These are phyloP conservation scores for Rhizomys pruinosus DNA, from an alignment of 2,113 vertebrate species.

Conservation along the genomic window DNA sequence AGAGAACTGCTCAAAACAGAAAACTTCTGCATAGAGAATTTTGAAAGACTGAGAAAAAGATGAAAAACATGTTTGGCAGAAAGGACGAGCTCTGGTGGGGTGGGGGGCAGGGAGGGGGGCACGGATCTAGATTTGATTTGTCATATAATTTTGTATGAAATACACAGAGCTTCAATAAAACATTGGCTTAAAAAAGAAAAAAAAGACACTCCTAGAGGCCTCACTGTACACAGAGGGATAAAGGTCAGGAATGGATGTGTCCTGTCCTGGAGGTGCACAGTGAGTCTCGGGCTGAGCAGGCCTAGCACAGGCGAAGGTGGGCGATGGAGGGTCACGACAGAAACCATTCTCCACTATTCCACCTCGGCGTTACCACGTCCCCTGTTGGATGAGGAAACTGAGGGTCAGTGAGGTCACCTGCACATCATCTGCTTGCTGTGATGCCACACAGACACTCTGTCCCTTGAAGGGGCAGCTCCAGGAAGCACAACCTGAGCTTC, in stretches of 20 bases:
- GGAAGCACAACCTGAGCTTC: not conserved
- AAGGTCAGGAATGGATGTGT: not conserved
- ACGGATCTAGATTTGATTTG: no score
- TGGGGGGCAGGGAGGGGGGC: no score
- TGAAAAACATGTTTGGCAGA: no score
- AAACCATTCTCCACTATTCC: not conserved
- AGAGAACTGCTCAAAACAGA: no score
- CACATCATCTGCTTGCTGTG: no score
- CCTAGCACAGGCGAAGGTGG: not conserved
- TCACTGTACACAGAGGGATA: not conserved
- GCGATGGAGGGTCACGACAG: not conserved
- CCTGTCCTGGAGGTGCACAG: not conserved
- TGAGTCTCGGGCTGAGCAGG: not conserved
- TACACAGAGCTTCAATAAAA: no score
- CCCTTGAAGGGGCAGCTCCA: not conserved
- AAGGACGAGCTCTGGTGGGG: no score
- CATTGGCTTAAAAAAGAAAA: no score
- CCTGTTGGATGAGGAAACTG: not conserved
- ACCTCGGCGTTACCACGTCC: not conserved
- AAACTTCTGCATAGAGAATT: no score
- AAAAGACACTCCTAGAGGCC: not conserved
- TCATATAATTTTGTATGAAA: no score
- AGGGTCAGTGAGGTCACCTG: not conserved
- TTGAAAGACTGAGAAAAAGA: no score
- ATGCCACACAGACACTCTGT: no score